These are phyloP conservation scores for Xenopus laevis DNA, from an alignment of 2,113 vertebrate genomes.

Conservation along the genomic window DNA sequence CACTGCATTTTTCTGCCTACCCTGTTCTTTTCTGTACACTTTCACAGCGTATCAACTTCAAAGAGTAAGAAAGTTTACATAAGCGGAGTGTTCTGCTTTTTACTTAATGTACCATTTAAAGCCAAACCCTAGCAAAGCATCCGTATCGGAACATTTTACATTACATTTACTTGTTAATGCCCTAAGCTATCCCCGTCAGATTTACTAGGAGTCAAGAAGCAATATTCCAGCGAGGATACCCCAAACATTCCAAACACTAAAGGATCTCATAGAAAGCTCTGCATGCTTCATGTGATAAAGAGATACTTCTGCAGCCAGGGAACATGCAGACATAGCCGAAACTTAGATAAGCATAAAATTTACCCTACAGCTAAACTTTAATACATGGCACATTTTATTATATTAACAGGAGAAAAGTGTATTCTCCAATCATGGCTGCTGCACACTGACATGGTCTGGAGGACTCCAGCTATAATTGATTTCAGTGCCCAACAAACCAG, in stretches of 20 bases:
- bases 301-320: conserved; percentile 31
- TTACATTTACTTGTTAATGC: conserved; percentile 23
- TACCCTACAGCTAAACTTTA: conserved; percentile 40
- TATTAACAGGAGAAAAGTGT: conserved; percentile 39
- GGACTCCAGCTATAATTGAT: conserved; percentile 41
- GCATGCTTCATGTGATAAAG: conserved; percentile 13
- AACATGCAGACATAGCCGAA: conserved; percentile 25
- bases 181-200: conserved; percentile 34
- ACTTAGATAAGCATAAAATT: conserved; percentile 39
- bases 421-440: conserved; percentile 28
- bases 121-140: conserved; percentile 17
- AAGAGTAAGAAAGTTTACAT: not conserved
- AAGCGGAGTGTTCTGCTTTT: conserved; percentile 3
- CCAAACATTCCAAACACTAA: not conserved
- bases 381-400: conserved; percentile 41
- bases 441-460: conserved; percentile 37
- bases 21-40: not conserved
- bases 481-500: conserved; percentile 44
- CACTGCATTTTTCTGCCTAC: not conserved
- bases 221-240: not conserved
- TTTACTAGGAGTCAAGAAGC: conserved; percentile 20
- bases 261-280: conserved; percentile 4
- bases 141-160: conserved; percentile 12
- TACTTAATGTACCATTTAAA: conserved; percentile 37
- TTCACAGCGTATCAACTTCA: not conserved